Conservation (phyloP, 2,113 vertebrate genomes). For the Nothocercus julius region DNA sequence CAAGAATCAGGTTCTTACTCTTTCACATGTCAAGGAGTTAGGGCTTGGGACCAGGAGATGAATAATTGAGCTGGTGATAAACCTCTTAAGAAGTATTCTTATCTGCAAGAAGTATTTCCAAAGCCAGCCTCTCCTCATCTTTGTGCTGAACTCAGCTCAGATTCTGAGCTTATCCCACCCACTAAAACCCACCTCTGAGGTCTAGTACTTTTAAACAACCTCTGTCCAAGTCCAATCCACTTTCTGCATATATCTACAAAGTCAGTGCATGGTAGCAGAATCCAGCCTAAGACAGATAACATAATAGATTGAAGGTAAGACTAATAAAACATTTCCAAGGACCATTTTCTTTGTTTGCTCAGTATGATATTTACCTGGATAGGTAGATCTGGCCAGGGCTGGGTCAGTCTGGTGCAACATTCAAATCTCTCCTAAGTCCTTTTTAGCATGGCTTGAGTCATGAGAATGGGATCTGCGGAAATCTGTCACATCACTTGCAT, state of each 20-base stretch:
- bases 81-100: not conserved
- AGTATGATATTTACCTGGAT: not conserved
- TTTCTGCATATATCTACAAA: not conserved
- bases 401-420: not conserved
- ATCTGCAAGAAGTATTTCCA: not conserved
- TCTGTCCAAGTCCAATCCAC: not conserved
- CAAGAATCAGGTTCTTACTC: not conserved
- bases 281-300: not conserved
- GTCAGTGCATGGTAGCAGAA: not conserved
- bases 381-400: not conserved
- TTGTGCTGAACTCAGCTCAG: not conserved
- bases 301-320: not conserved
- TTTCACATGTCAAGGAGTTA: not conserved
- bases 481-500: not conserved
- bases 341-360: not conserved
- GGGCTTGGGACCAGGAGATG: not conserved
- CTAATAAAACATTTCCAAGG: not conserved
- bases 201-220: not conserved
- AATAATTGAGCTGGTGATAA: not conserved
- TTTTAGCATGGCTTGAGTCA: not conserved
- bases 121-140: not conserved
- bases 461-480: not conserved
- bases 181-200: not conserved
- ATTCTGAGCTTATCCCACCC: not conserved
- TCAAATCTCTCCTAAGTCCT: not conserved